These are phyloP conservation scores for Patella pellucida DNA, from an alignment of 2,888 invertebrate species.

Conservation along the genomic window DNA sequence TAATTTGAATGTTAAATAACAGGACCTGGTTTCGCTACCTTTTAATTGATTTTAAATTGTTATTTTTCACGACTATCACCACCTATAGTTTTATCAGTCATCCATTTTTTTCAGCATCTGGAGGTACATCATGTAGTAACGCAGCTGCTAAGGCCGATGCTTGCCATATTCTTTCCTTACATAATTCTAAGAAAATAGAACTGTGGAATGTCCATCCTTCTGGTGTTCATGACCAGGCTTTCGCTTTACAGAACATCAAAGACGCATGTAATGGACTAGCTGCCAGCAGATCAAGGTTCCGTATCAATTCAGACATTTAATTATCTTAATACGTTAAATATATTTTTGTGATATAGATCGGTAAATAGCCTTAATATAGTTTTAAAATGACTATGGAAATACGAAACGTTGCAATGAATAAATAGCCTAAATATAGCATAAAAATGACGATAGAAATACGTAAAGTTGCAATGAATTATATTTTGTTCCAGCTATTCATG, in stretches of 20 bases:
- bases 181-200: conserved; percentile 34
- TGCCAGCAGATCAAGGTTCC: conserved; percentile 33
- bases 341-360: neutral
- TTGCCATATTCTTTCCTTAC: conserved; percentile 37
- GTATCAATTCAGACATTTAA: neutral
- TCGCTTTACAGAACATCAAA: conserved; percentile 46
- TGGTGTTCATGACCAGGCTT: conserved; percentile 47
- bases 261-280: conserved; percentile 45
- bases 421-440: neutral
- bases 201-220: conserved; percentile 49
- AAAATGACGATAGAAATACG: neutral
- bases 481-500: conserved; percentile 40
- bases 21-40: conserved; percentile 24
- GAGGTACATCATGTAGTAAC: conserved; percentile 29
- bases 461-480: neutral
- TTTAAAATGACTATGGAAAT: neutral
- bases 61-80: conserved; percentile 30
- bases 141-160: conserved; percentile 33
- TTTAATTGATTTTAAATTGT: conserved; percentile 31
- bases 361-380: too few species aligned
- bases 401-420: neutral
- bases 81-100: conserved; percentile 27
- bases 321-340: neutral
- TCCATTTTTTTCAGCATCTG: conserved; percentile 10
- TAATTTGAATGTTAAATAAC: too few species aligned